Conservation (phyloP, 2,113 vertebrate species). For the Rhombomys opimus region DNA sequence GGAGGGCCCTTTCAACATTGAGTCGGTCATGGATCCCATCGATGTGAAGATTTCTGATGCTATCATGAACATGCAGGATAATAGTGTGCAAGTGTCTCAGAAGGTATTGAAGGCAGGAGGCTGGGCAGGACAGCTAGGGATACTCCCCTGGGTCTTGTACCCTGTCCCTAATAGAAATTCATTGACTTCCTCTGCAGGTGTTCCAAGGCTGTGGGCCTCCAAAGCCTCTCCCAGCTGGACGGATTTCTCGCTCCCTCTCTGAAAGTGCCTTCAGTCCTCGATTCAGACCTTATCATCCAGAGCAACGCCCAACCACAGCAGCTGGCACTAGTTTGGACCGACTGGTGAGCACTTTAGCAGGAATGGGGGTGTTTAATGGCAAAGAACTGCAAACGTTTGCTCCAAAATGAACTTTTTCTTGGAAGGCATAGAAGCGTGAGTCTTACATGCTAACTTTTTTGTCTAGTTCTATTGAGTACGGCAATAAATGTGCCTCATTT, state of each 20-base stretch:
- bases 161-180: not conserved
- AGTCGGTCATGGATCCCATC: slow-evolving; percentile 97
- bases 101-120: slow-evolving; percentile 87
- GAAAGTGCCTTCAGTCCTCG: slow-evolving; percentile 92
- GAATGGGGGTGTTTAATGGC: not conserved
- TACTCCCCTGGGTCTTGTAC: accelerated
- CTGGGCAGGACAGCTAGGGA: not conserved
- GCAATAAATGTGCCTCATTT: slow-evolving; percentile 18
- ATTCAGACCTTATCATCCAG: slow-evolving; percentile 94
- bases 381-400: slow-evolving; percentile 9
- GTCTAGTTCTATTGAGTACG: not conserved
- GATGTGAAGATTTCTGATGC: slow-evolving; percentile 98
- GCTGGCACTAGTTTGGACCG: slow-evolving; percentile 97
- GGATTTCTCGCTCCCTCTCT: slow-evolving; percentile 90
- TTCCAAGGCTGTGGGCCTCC: slow-evolving; percentile 99
- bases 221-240: slow-evolving; percentile 80
- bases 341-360: slow-evolving; percentile 89
- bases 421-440: not conserved
- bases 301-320: slow-evolving; percentile 95
- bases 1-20: slow-evolving; percentile 98
- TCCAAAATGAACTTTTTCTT: not conserved
- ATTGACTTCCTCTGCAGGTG: slow-evolving; percentile 87
- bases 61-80: slow-evolving; percentile 99
- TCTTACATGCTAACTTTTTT: not conserved
- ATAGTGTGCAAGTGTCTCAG: slow-evolving; percentile 97